phyloP scores from a whole-genome alignment of 2,888 invertebrate species.

The Stictocephala bisonia region DNA sequence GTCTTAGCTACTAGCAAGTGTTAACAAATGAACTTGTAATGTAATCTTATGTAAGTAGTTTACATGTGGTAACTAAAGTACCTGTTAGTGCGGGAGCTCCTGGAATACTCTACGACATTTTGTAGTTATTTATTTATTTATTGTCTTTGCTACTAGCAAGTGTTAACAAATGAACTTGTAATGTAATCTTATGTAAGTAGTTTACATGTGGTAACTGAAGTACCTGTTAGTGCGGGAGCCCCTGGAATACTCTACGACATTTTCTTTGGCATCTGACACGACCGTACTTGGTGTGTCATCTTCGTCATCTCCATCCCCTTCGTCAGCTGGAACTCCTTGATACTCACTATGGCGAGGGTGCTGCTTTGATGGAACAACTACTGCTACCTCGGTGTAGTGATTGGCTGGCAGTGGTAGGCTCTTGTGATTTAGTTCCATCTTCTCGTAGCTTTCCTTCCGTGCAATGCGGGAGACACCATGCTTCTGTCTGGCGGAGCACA shows the following conservation, averaged over 20 bases:
- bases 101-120: not conserved
- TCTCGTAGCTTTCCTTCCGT: conserved; percentile 76
- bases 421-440: conserved; percentile 79
- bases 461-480: conserved; percentile 65
- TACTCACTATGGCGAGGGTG: conserved; percentile 51
- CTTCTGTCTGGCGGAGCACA: conserved; percentile 63
- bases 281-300: conserved; percentile 44
- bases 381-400: conserved; percentile 41
- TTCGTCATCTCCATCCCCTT: conserved; percentile 45
- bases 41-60: no score
- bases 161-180: no score
- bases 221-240: conserved; percentile 6
- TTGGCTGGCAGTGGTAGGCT: not conserved
- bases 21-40: no score
- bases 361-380: conserved; percentile 44
- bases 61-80: no score
- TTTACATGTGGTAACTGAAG: no score
- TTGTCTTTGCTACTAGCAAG: no score
- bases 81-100: no score
- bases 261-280: conserved; percentile 39
- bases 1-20: no score
- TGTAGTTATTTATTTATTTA: no score
- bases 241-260: conserved; percentile 12
- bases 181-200: no score
- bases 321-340: conserved; percentile 54